phyloP scores from a whole-genome alignment of 2,113 vertebrate genomes.

The Athene noctua region DNA sequence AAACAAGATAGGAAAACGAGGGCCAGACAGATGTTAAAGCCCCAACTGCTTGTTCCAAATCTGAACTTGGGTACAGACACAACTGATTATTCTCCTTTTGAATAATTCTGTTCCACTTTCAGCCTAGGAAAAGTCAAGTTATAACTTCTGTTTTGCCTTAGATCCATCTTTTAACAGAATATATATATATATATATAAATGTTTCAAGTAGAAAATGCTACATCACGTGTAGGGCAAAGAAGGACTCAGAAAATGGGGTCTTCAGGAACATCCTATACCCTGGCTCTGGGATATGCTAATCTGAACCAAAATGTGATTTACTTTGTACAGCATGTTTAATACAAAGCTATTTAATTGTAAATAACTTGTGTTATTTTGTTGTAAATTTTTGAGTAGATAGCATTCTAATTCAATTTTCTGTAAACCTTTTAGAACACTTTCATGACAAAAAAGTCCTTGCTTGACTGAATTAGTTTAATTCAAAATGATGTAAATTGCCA shows the following conservation, averaged over 20 bases:
- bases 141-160: not conserved
- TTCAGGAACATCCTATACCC: not conserved
- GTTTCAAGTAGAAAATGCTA: not conserved
- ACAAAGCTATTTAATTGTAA: not conserved
- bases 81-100: not conserved
- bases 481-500: conserved; percentile 5
- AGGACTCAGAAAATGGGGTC: not conserved
- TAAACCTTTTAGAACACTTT: not conserved
- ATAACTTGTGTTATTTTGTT: not conserved
- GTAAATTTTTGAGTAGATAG: not conserved
- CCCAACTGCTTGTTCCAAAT: not conserved
- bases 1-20: not conserved
- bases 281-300: not conserved
- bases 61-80: not conserved
- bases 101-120: not conserved
- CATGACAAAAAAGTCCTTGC: not conserved
- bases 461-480: conserved; percentile 9
- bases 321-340: not conserved
- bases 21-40: not conserved
- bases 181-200: not conserved
- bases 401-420: not conserved
- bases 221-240: not conserved
- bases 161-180: not conserved
- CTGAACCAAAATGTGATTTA: not conserved
- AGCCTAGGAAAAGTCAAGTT: not conserved